phyloP scores from a whole-genome alignment of 2,797 vertebrate species.

The Acropternis orthonyx region DNA sequence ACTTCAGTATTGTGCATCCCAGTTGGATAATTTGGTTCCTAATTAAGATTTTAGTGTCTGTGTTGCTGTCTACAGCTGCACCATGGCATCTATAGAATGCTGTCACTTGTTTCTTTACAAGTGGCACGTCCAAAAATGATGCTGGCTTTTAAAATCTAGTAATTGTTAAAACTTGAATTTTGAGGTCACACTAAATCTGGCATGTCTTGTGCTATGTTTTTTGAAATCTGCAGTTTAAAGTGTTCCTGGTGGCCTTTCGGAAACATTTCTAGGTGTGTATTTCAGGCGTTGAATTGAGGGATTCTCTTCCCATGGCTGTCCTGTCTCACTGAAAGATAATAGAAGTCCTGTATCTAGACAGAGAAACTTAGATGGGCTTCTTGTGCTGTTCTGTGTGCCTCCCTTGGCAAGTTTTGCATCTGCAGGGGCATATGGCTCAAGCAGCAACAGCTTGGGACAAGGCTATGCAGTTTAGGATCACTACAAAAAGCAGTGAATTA shows the following conservation, averaged over 20 bases:
- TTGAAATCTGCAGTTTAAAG: background rate
- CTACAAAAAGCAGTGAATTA: background rate
- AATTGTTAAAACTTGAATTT: background rate
- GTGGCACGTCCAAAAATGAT: background rate
- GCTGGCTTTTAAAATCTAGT: background rate
- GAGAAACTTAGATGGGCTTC: background rate
- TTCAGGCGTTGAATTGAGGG: background rate
- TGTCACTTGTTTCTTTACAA: background rate
- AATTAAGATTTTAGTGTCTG: slow-evolving; percentile 17
- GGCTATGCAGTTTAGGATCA: background rate
- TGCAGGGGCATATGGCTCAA: background rate
- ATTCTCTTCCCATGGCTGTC: background rate
- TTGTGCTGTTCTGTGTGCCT: background rate
- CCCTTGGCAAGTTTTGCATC: background rate
- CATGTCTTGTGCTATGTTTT: background rate
- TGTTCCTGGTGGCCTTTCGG: background rate
- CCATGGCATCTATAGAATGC: background rate
- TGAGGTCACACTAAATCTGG: background rate
- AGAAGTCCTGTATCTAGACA: background rate
- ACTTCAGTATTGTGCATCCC: background rate
- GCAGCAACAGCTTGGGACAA: background rate
- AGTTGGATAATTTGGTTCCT: slow-evolving; percentile 10
- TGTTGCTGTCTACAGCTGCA: background rate
- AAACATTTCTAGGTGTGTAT: background rate
- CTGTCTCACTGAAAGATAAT: background rate